phyloP scores from a whole-genome alignment of 2,888 invertebrate genomes.

The Rapana venosa region DNA sequence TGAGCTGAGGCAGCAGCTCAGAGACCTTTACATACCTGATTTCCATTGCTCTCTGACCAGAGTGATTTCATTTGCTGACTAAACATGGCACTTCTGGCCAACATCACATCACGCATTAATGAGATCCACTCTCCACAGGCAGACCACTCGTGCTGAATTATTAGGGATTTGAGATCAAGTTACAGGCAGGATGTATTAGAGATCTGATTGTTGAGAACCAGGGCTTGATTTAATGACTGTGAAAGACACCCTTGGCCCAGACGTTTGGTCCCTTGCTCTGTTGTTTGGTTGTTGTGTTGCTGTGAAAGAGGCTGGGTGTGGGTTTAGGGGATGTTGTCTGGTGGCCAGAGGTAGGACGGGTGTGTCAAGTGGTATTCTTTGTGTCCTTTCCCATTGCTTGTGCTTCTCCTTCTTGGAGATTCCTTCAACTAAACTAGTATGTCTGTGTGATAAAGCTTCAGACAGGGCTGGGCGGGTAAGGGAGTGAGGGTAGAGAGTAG shows the following conservation, averaged over 20 bases:
- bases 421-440: too few species aligned
- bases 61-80: constrained; percentile 39
- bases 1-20: background rate
- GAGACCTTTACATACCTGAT: constrained; percentile 27
- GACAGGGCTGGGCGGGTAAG: too few species aligned
- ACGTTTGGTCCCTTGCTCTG: too few species aligned
- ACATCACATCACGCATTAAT: constrained; percentile 45
- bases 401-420: too few species aligned
- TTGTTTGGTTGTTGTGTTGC: too few species aligned
- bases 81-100: constrained; percentile 44
- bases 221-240: constrained; percentile 12
- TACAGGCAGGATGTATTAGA: background rate
- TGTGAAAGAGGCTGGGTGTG: too few species aligned
- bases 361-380: too few species aligned
- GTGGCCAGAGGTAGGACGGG: too few species aligned
- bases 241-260: background rate
- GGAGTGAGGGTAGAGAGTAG: too few species aligned
- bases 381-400: too few species aligned
- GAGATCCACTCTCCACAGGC: constrained; percentile 40
- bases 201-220: background rate
- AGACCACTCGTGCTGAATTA: constrained; percentile 42
- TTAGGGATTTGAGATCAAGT: constrained; percentile 42
- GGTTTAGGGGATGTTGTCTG: too few species aligned
- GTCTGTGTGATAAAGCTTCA: too few species aligned
- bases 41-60: constrained; percentile 41